phyloP scores from a whole-genome alignment of 2,113 vertebrate genomes.

The Albula glossodonta region DNA sequence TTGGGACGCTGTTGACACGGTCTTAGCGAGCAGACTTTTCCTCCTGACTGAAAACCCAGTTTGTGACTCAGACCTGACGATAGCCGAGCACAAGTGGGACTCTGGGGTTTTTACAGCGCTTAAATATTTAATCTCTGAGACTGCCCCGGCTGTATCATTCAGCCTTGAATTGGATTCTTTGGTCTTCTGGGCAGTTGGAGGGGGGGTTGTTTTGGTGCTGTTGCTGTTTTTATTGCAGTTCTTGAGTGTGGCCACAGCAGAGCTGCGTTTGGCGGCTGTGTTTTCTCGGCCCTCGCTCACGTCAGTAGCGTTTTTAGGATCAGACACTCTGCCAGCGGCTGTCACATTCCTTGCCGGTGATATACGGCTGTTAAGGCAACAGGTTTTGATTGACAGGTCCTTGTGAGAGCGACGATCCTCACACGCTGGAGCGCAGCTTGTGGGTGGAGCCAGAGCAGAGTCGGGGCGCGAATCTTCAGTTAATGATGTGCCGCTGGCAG shows the following conservation, averaged over 20 bases:
- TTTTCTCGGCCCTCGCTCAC: background rate
- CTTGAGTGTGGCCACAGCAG: background rate
- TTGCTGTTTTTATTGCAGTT: background rate
- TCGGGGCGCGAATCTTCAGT: background rate
- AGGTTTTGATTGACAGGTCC: background rate
- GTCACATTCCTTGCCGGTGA: background rate
- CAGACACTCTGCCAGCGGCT: background rate
- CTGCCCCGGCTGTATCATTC: background rate
- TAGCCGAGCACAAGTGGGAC: background rate
- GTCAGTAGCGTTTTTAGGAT: background rate
- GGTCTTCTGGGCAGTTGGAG: background rate
- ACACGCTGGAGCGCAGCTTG: background rate
- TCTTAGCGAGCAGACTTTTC: background rate
- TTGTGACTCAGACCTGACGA: background rate
- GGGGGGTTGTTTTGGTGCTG: background rate
- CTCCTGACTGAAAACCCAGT: background rate
- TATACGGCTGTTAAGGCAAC: background rate
- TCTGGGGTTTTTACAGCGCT: background rate
- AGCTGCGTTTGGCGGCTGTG: background rate
- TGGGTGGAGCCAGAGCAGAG: background rate
- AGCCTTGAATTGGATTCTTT: background rate
- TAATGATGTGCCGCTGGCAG: background rate
- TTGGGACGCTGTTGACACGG: background rate
- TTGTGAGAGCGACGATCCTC: background rate
- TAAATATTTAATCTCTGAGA: background rate